Conservation (phyloP, 2,797 vertebrate species). For the Acanthurus leucopareius region DNA sequence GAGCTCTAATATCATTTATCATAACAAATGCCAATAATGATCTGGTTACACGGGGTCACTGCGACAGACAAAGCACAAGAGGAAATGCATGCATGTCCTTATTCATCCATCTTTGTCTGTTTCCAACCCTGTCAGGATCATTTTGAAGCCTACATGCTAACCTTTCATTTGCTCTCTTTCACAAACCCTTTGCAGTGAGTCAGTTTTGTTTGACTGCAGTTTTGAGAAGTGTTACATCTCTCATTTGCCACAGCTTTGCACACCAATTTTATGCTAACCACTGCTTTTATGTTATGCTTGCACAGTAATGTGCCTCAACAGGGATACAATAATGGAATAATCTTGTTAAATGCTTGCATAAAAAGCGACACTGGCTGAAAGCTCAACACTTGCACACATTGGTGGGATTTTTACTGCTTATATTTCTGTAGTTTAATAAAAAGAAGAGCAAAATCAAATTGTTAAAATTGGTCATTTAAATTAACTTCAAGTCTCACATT, state of each 20-base stretch:
- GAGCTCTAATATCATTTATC: slow-evolving; percentile 13
- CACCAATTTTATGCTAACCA: too few relatives aligned
- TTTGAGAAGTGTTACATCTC: not conserved
- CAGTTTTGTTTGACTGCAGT: not conserved
- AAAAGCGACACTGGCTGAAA: not conserved
- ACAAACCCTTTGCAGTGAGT: not conserved
- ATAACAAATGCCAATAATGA: slow-evolving; percentile 9
- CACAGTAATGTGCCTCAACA: not conserved
- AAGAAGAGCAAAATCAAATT: not conserved
- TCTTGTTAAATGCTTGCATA: too few relatives aligned
- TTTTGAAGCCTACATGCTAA: not conserved
- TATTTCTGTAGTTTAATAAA: not conserved
- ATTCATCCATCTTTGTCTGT: not conserved
- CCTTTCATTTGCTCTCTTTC: too few relatives aligned
- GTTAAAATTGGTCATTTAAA: not conserved
- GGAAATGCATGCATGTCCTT: not conserved
- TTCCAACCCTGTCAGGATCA: not conserved
- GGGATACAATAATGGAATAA: too few relatives aligned
- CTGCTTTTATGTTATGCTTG: too few relatives aligned
- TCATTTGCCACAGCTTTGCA: too few relatives aligned
- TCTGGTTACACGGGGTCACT: not conserved
- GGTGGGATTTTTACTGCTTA: not conserved
- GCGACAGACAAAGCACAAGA: not conserved
- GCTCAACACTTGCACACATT: too few relatives aligned
- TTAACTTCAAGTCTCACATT: not conserved